Evolutionary conservation across 2,888 invertebrate species (phyloP), one percentile per base, ranked within the genome.

Genomic region (Drosophila rubida): DNA sequence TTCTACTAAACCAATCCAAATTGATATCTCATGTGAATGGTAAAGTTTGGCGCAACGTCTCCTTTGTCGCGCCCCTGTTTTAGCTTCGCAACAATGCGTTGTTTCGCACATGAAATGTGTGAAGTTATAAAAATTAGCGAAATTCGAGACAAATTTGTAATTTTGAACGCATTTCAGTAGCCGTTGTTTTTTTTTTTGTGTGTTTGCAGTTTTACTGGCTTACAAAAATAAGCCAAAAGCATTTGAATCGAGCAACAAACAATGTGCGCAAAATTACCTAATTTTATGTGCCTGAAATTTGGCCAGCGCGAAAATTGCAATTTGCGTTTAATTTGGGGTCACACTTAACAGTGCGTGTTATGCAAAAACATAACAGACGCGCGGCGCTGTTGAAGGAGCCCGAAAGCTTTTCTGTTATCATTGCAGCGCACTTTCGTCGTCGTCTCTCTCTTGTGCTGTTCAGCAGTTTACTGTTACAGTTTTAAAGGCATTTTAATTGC

Each of bases 401-500:
- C n/a, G n/a, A n/a, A n/a, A n/a, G n/a, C n/a, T n/a, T n/a, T n/a
- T n/a, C 50, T 13, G 16, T 11, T 23, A 27, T 19, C 19, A 19
- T 25, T 32, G 54, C 42, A 58, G 45, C 45, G 37, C 42, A 63
- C 63, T 68, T 59, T 54, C 37, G 48, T 30, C 6, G 0, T 7
- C 9, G 8, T 22, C 9, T 19, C 9, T 11, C 19, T 8, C 13
- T 23, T 48, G 19, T 19, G 19, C 19, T 30, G 30, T 45, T 35
- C 27, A 25, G 19, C 39, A 44, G 45, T 65, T 75, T 75, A 51
- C 75, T 59, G 74, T 75, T 75, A 71, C 77, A 85, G 80, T 80
- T 82, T 81, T 83, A 50, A 70, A 75, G 87, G 75, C 70, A 80
- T 86, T 78, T 82, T 82, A 82, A 82, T 86, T 79, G 75, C 84